Percentiles rank a stretch among this genome's conserved stretches.
phyloP scores from a whole-genome alignment of 2,888 invertebrate genomes.

The Lycaena phlaeas region DNA sequence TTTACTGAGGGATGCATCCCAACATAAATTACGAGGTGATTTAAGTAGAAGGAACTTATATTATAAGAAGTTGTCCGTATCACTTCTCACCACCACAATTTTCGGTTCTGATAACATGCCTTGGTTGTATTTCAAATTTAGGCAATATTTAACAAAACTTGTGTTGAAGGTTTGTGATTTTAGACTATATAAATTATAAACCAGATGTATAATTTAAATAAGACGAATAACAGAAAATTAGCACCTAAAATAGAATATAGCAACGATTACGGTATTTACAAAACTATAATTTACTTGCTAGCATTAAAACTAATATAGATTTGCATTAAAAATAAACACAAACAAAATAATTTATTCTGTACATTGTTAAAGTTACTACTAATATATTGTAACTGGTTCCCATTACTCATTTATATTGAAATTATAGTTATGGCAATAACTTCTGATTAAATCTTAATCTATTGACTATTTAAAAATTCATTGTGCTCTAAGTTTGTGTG shows the following conservation, averaged over 20 bases:
- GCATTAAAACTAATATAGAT: conserved; percentile 53
- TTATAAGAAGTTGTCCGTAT: conserved; percentile 49
- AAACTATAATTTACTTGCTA: conserved; percentile 47
- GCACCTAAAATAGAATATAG: conserved; percentile 66
- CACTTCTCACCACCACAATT: conserved; percentile 60
- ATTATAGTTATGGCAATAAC: conserved; percentile 58
- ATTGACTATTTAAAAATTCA: conserved; percentile 22
- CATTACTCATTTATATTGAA: conserved; percentile 33
- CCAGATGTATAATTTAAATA: conserved; percentile 26
- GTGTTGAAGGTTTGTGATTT: conserved; percentile 44
- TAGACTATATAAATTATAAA: conserved; percentile 27
- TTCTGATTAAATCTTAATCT: conserved; percentile 27
- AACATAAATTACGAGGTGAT: conserved; percentile 74
- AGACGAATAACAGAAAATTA: conserved; percentile 39
- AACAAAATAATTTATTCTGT: conserved; percentile 67
- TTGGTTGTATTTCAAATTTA: conserved; percentile 18
- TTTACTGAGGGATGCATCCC: conserved; percentile 61
- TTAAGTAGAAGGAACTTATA: conserved; percentile 65
- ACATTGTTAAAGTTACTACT: conserved; percentile 41
- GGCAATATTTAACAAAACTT: conserved; percentile 19
- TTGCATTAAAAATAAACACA: conserved; percentile 49
- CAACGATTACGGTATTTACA: conserved; percentile 62
- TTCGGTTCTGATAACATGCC: conserved; percentile 66
- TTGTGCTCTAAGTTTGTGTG: conserved; percentile 12
- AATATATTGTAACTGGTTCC: conserved; percentile 46